Conservation (phyloP, 2,113 vertebrate species). For the Pluvianellus socialis region DNA sequence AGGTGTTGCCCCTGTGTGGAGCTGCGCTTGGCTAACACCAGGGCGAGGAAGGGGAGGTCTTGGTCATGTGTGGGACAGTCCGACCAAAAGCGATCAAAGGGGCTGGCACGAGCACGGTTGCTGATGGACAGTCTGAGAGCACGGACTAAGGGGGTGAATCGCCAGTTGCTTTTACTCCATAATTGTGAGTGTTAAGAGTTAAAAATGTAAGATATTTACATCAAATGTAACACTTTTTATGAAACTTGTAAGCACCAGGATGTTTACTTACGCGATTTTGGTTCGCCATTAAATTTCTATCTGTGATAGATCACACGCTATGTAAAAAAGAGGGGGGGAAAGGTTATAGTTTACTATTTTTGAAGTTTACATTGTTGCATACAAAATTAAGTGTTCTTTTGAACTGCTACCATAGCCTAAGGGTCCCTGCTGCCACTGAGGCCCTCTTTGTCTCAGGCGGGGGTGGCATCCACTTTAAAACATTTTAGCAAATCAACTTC, state of each 20-base stretch:
- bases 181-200: slow-evolving; percentile 66
- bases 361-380: slow-evolving; percentile 84
- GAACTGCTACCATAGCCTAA: slow-evolving; percentile 76
- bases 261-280: slow-evolving; percentile 76
- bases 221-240: slow-evolving; percentile 77
- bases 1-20: slow-evolving; percentile 40
- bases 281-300: slow-evolving; percentile 82
- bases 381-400: slow-evolving; percentile 76
- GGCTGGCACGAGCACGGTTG: slow-evolving; percentile 22
- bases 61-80: slow-evolving; percentile 28
- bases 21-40: neutral
- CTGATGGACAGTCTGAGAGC: slow-evolving; percentile 11
- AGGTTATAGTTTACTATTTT: slow-evolving; percentile 83
- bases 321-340: slow-evolving; percentile 55
- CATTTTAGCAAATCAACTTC: slow-evolving; percentile 77
- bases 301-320: slow-evolving; percentile 80
- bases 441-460: slow-evolving; percentile 67
- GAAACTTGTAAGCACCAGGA: slow-evolving; percentile 77
- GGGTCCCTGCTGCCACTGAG: slow-evolving; percentile 68
- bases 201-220: slow-evolving; percentile 67
- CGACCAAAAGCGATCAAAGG: slow-evolving; percentile 17
- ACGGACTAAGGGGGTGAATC: slow-evolving; percentile 43
- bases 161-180: slow-evolving; percentile 72
- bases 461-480: slow-evolving; percentile 71
- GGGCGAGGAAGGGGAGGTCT: neutral